Evolutionary conservation across 1,140 invertebrate genomes (phyloP).

Genomic region (Drosophila gunungcola): DNA sequence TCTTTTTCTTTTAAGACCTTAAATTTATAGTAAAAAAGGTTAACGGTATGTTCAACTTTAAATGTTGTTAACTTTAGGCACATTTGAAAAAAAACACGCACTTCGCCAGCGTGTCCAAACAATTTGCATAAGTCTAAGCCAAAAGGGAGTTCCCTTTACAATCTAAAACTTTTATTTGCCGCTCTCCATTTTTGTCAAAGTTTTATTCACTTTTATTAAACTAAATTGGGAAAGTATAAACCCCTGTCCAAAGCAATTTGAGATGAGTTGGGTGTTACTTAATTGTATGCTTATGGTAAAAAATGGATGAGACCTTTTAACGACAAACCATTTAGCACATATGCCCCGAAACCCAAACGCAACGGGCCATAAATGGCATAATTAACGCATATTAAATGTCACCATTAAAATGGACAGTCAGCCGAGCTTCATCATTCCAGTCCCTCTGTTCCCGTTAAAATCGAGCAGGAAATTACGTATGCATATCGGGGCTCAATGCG

Average conservation of each 20-base stretch:
- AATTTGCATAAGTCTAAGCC: conserved; percentile 20
- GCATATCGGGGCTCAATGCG: conserved; percentile 31
- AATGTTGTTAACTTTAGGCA: neutral
- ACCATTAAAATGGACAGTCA: conserved; percentile 67
- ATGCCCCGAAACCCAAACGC: conserved; percentile 41
- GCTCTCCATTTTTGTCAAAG: conserved; percentile 5
- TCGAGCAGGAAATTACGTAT: conserved; percentile 64
- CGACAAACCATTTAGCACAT: conserved; percentile 68
- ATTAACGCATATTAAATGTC: conserved; percentile 80
- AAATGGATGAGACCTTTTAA: conserved; percentile 73
- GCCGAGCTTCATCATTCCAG: neutral
- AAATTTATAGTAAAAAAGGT: no score
- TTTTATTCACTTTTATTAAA: conserved; percentile 33
- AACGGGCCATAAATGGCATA: conserved; percentile 70
- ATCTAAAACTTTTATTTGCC: conserved; percentile 13
- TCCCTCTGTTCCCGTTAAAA: conserved; percentile 41
- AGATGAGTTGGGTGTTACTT: conserved; percentile 37
- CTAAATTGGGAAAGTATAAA: conserved; percentile 11
- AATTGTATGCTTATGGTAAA: conserved; percentile 42
- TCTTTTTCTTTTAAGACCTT: no score
- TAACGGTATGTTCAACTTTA: neutral
- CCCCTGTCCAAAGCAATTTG: conserved; percentile 34
- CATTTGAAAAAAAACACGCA: neutral
- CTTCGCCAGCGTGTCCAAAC: neutral
- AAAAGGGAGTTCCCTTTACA: conserved; percentile 1